A percentile compares a stretch with the other conserved stretches of the same genome.
Conservation (phyloP, 2,888 invertebrate genomes). For the Bombyx huttoni region DNA sequence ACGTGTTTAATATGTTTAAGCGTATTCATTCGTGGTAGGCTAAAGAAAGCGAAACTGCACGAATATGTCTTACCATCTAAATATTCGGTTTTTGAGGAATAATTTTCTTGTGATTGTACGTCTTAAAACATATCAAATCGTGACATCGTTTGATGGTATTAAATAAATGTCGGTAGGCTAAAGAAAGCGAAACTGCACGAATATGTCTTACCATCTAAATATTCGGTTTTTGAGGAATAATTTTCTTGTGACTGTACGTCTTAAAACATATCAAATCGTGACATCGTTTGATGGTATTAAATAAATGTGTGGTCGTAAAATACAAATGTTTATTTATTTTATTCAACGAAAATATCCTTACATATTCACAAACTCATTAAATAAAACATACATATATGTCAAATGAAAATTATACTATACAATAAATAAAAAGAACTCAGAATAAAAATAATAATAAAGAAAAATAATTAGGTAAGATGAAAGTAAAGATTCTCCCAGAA, state of each 20-base stretch:
- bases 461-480: no score
- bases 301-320: conserved; percentile 15
- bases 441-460: no score
- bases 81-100: background rate
- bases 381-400: background rate
- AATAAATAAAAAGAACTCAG: no score
- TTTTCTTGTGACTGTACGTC: conserved; percentile 7
- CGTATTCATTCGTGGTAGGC: background rate
- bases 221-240: background rate
- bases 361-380: background rate
- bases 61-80: background rate
- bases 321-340: background rate
- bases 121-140: conserved; percentile 15
- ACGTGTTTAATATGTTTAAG: background rate
- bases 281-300: conserved; percentile 31
- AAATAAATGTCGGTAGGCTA: no score
- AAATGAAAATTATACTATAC: no score
- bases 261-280: conserved; percentile 16
- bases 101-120: conserved; percentile 6
- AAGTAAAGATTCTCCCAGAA: no score
- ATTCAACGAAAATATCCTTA: background rate
- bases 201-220: no score
- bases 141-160: conserved; percentile 32
- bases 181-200: no score
- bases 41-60: no score